A percentile compares a stretch with the other conserved stretches of the same genome.
Conservation (phyloP, 2,888 invertebrate genomes). For the Ichneumoninae sp. region DNA sequence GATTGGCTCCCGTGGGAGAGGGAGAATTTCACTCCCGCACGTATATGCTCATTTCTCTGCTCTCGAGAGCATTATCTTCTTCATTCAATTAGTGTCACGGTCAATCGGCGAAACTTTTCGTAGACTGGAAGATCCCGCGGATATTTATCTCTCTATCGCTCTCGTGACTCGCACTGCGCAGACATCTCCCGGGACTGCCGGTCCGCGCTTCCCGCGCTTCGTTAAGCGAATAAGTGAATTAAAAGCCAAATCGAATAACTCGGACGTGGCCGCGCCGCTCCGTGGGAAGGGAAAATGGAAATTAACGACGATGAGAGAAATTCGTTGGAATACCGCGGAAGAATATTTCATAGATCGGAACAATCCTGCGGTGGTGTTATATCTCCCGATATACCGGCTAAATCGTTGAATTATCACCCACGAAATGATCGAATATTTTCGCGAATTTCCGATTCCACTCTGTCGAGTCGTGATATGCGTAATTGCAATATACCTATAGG, state of each 20-base stretch:
- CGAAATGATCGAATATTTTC: slow-evolving; percentile 1
- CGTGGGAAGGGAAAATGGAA: slow-evolving; percentile 31
- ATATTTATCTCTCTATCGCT: neutral
- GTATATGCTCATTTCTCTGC: slow-evolving; percentile 38
- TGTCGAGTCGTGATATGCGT: neutral
- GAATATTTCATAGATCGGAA: neutral
- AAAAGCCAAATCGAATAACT: slow-evolving; percentile 55
- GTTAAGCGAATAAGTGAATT: slow-evolving; percentile 58
- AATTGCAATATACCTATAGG: neutral
- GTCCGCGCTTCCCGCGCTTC: slow-evolving; percentile 29
- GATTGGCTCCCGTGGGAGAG: slow-evolving; percentile 78
- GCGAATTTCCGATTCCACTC: neutral
- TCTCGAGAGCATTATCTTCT: slow-evolving; percentile 71
- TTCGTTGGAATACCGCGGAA: slow-evolving; percentile 17
- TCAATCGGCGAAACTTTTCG: slow-evolving; percentile 69
- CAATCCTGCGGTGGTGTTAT: slow-evolving; percentile 1
- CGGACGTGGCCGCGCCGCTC: neutral
- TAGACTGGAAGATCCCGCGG: slow-evolving; percentile 38
- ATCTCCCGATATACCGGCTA: neutral
- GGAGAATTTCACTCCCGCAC: slow-evolving; percentile 46
- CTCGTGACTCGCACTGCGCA: neutral
- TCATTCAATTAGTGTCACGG: slow-evolving; percentile 76
- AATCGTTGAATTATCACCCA: slow-evolving; percentile 21
- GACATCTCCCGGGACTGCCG: slow-evolving; percentile 26
- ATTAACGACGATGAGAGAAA: slow-evolving; percentile 26